These are phyloP conservation scores for Streptopelia turtur DNA, from an alignment of 2,797 vertebrate genomes.

Conservation along the genomic window DNA sequence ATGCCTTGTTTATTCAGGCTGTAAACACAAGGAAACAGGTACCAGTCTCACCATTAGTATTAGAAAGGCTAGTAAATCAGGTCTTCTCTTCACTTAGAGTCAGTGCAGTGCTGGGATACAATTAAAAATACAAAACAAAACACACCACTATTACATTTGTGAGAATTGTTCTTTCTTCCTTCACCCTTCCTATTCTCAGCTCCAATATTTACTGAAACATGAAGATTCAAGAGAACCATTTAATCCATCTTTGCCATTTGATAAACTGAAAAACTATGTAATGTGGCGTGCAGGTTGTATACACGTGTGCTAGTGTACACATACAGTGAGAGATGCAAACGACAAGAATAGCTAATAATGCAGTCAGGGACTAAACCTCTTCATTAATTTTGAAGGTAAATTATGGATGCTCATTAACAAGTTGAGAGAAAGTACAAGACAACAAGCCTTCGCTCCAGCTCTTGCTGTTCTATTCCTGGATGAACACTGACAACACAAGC, in stretches of 20 bases:
- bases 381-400: neutral
- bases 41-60: neutral
- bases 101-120: neutral
- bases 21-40: neutral
- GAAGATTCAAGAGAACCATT: neutral
- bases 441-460: neutral
- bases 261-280: neutral
- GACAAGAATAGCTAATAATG: neutral
- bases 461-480: neutral
- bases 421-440: neutral
- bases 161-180: neutral
- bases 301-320: fast-evolving
- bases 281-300: fast-evolving
- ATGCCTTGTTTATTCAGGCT: neutral
- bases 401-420: neutral
- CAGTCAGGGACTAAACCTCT: neutral
- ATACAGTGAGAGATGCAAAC: neutral
- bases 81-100: neutral
- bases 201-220: neutral
- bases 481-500: neutral
- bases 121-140: neutral
- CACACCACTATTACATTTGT: neutral
- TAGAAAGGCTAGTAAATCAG: neutral
- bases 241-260: neutral
- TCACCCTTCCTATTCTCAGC: neutral